These are phyloP conservation scores for Stigmatopora nigra DNA, from an alignment of 2,113 vertebrate genomes.

Conservation along the genomic window DNA sequence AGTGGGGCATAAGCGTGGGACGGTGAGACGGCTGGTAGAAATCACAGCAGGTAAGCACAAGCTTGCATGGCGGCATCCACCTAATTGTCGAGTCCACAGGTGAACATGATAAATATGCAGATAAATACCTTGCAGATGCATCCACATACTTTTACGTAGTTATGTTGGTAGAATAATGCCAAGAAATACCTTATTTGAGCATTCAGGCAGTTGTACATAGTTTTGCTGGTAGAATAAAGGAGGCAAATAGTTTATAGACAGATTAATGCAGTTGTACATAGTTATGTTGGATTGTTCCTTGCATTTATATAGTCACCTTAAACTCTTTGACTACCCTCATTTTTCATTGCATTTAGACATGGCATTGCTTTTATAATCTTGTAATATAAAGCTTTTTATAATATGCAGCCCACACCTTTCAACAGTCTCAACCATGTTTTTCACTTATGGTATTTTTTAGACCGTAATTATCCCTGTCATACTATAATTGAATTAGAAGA, in stretches of 20 bases:
- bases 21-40: neutral
- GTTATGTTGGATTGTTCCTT: neutral
- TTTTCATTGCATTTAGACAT: neutral
- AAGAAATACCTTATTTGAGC: too few relatives aligned
- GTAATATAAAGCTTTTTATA: neutral
- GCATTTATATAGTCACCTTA: neutral
- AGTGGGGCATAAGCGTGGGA: neutral
- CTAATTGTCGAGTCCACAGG: neutral
- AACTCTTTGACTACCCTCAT: neutral
- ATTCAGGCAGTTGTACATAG: too few relatives aligned
- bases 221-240: too few relatives aligned
- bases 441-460: too few relatives aligned
- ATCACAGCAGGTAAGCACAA: constrained; percentile 3
- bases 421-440: too few relatives aligned
- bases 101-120: neutral
- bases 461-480: neutral
- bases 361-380: too few relatives aligned
- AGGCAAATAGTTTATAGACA: too few relatives aligned
- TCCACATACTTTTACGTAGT: neutral
- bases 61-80: neutral
- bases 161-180: too few relatives aligned
- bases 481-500: neutral
- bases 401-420: neutral
- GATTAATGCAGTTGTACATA: too few relatives aligned
- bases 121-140: neutral